phyloP scores from a whole-genome alignment of 2,797 vertebrate genomes.

The Sebastiscus tertius region DNA sequence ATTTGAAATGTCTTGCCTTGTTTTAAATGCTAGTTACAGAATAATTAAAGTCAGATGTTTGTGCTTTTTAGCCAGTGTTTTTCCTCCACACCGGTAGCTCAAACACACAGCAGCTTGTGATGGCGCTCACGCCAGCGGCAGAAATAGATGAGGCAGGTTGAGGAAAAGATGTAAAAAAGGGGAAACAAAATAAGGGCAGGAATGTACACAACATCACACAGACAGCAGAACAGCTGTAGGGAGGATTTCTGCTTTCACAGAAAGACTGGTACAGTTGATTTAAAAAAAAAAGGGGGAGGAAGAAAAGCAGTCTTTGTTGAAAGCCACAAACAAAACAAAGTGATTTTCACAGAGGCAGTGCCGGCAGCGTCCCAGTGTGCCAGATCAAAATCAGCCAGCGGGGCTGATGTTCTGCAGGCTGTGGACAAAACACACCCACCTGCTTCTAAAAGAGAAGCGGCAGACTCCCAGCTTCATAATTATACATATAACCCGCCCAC shows the following conservation, averaged over 20 bases:
- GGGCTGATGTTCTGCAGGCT: constrained; percentile 60
- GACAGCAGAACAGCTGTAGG: background rate
- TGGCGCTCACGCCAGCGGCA: background rate
- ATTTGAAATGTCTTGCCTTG: background rate
- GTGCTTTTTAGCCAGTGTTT: background rate
- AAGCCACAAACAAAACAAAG: constrained; percentile 25
- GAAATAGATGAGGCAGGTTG: background rate
- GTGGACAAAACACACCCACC: constrained; percentile 70
- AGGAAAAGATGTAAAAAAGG: background rate
- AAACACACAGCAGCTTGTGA: background rate
- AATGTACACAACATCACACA: constrained; percentile 13
- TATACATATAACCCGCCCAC: constrained; percentile 75
- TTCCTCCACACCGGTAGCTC: background rate
- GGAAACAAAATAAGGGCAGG: background rate
- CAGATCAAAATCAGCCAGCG: constrained; percentile 53
- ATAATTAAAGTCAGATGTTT: background rate
- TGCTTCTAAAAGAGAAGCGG: constrained; percentile 73
- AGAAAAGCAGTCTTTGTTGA: constrained; percentile 7
- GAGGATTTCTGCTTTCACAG: constrained; percentile 3
- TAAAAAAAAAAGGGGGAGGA: background rate
- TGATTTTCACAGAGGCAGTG: constrained; percentile 70
- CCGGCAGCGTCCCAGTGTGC: constrained; percentile 46
- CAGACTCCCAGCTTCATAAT: constrained; percentile 75
- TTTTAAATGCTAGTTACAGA: background rate
- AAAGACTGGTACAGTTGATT: background rate